Evolutionary conservation across 2,888 invertebrate species (phyloP).

Genomic region (Apomyelois bistriatella): DNA sequence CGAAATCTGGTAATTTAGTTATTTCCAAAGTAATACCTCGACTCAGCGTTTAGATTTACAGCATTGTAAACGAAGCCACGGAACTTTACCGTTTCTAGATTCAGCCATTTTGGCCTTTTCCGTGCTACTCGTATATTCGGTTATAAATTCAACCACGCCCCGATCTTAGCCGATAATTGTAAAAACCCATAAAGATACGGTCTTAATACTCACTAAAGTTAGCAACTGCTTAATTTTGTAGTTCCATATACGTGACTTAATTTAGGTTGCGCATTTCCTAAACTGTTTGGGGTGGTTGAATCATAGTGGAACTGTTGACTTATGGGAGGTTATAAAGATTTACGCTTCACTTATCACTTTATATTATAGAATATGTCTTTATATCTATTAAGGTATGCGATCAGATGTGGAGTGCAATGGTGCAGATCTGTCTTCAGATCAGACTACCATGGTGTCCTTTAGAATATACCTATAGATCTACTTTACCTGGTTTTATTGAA

Average conservation of each 20-base stretch:
- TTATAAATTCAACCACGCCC: constrained; percentile 52
- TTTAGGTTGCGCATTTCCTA: constrained; percentile 14
- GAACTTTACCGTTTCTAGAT: constrained; percentile 33
- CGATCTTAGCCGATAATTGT: constrained; percentile 49
- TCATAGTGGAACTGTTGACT: neutral
- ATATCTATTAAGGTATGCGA: too few species aligned
- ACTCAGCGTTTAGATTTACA: constrained; percentile 28
- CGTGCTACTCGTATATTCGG: constrained; percentile 38
- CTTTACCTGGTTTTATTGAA: too few species aligned
- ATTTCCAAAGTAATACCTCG: neutral
- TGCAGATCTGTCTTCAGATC: too few species aligned
- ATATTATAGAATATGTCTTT: too few species aligned
- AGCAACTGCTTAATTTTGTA: constrained; percentile 18
- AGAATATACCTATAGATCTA: too few species aligned
- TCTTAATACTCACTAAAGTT: constrained; percentile 34
- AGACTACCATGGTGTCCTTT: too few species aligned
- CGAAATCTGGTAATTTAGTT: too few species aligned
- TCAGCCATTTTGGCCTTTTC: constrained; percentile 31
- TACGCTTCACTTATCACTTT: too few species aligned
- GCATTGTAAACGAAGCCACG: constrained; percentile 26
- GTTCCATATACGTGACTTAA: constrained; percentile 18
- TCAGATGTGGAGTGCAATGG: too few species aligned
- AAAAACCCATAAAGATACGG: constrained; percentile 43
- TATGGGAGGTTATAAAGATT: too few species aligned
- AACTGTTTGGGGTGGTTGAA: constrained; percentile 4